A percentile compares a stretch with the other conserved stretches of the same genome.
Evolutionary conservation across 1,140 invertebrate genomes (phyloP).

Genomic region (Asbolus verrucosus): DNA sequence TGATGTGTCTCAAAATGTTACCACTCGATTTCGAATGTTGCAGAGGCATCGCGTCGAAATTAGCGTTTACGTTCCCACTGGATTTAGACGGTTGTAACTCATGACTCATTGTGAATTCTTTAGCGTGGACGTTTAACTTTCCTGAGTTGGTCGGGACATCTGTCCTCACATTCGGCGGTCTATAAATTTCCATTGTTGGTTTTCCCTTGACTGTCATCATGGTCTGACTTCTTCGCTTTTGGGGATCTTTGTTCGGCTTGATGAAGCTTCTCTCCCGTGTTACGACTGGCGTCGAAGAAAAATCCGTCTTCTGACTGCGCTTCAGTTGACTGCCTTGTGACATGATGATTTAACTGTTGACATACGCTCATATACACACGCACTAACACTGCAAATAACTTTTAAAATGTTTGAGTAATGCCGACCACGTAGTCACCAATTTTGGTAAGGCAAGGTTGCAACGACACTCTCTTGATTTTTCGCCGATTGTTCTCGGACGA

Average conservation of each 20-base stretch:
- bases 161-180: constrained; percentile 80
- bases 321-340: constrained; percentile 52
- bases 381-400: constrained; percentile 49
- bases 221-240: constrained; percentile 70
- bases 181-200: constrained; percentile 87
- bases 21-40: constrained; percentile 74
- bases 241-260: constrained; percentile 57
- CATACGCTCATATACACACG: constrained; percentile 40
- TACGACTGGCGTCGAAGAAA: constrained; percentile 53
- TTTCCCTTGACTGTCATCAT: constrained; percentile 74
- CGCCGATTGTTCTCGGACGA: constrained; percentile 37
- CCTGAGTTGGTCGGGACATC: constrained; percentile 59
- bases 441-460: constrained; percentile 60
- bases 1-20: constrained; percentile 68
- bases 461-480: constrained; percentile 18
- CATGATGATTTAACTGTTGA: constrained; percentile 4
- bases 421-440: constrained; percentile 59
- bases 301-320: constrained; percentile 62
- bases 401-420: constrained; percentile 54
- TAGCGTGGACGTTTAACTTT: constrained; percentile 85
- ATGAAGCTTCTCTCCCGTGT: constrained; percentile 62
- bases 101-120: constrained; percentile 85
- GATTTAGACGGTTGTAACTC: constrained; percentile 72
- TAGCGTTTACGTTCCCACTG: constrained; percentile 72
- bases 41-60: constrained; percentile 63